Evolutionary conservation across 2,888 invertebrate genomes (phyloP), one percentile per base, ranked within the genome.

Genomic region (Lacanobia oleracea): DNA sequence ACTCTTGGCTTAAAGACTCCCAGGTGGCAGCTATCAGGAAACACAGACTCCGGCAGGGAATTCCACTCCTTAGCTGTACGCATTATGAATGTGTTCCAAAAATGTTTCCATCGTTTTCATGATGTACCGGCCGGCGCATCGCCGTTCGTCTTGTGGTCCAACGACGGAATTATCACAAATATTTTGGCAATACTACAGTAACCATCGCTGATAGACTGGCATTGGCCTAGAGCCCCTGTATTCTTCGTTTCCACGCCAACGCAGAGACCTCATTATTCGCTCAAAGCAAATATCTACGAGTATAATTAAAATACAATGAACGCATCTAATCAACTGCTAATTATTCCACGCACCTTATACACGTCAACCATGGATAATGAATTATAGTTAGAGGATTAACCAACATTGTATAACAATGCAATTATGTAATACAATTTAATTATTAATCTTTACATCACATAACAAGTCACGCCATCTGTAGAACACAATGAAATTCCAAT

Each of bases 341-440:
- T 74, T 79, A 79, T 65, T 74, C 77, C 64, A 45, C 64, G 43
- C 75, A 62, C 56, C 54, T 27, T 66, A 12, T 45, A 51, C 16
- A 63, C 40, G 66, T 70, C 75, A 70, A 70, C 33, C 54, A 33
- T 27, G 21, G 63, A 51, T 75, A 80, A 67, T 67, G 37, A 80
- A 71, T 72, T 67, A 70, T 56, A 51, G 23, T 37, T 23, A 50
- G 10, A 60, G 66, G 59, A 75, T 75, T 75, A 66, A 7, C 54
- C 16, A 62, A 66, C 69, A 23, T 45, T 43, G 65, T 63, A 23
- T 51, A 63, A 80, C 70, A 79, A 80, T 70, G 23, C 63, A 27
- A 60, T 80, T 80, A 67, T 75, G 63, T 75, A 75, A 81, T 57
- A 65, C 43, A 48, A 67, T 33, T 33, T 33, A 33, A 33, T 75